phyloP scores from a whole-genome alignment of 2,888 invertebrate species.

The Ashinkailepas kermadecensis region DNA sequence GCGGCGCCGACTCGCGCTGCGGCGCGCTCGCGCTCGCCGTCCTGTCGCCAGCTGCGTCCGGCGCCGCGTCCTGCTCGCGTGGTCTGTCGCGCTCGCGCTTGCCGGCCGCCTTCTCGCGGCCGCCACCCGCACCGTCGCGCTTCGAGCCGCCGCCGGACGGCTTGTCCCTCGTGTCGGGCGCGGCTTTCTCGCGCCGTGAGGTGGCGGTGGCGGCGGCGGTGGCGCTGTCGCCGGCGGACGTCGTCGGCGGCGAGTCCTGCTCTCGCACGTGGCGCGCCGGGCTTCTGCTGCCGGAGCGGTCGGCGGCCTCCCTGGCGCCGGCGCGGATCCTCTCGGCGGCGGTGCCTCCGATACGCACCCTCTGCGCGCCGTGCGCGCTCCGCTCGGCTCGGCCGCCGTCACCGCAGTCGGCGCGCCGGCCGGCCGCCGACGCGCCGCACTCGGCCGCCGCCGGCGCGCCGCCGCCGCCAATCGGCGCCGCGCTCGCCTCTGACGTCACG shows the following conservation, averaged over 20 bases:
- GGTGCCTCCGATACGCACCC: not conserved
- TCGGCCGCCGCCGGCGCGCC: not conserved
- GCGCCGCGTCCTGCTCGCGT: not conserved
- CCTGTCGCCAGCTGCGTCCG: not conserved
- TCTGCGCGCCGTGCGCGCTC: not conserved
- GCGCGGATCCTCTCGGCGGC: not conserved
- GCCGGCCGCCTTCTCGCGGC: not conserved
- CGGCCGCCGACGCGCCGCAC: not conserved
- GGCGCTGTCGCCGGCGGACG: not conserved
- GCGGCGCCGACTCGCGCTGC: not conserved
- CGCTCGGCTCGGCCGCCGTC: not conserved
- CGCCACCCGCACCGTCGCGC: not conserved
- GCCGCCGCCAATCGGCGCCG: slow-evolving; percentile 2
- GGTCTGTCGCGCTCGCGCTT: not conserved
- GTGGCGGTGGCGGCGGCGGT: not conserved
- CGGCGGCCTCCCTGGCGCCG: not conserved
- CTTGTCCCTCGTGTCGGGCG: not conserved
- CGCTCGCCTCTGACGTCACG: slow-evolving; percentile 14
- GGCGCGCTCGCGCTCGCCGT: not conserved
- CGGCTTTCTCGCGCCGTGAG: not conserved
- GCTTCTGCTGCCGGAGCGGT: not conserved
- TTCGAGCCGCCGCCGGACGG: not conserved
- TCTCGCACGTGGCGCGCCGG: not conserved
- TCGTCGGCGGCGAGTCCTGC: not conserved
- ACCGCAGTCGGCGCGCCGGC: not conserved